These are phyloP conservation scores for Scaptomyza tumidula DNA, from an alignment of 2,888 invertebrate species.

Conservation along the genomic window DNA sequence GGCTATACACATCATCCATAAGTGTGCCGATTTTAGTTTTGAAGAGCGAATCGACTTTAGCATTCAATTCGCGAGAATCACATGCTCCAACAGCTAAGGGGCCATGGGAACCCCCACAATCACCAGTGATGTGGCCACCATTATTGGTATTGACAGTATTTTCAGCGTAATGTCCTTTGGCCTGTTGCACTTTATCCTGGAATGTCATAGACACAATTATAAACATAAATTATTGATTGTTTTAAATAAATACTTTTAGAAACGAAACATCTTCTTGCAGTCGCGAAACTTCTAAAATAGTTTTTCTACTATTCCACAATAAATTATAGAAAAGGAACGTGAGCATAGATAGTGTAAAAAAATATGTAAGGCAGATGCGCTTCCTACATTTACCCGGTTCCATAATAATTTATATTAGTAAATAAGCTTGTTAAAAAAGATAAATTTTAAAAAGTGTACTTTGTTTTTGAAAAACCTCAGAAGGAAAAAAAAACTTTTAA, in stretches of 20 bases:
- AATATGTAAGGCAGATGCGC: constrained; percentile 25
- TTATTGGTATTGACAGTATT: not conserved
- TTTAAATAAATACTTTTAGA: constrained; percentile 41
- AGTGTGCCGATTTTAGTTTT: constrained; percentile 65
- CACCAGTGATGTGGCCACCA: not conserved
- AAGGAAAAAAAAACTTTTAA: not conserved
- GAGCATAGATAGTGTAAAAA: constrained; percentile 47
- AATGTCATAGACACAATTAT: too few species aligned
- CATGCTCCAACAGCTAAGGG: constrained; percentile 15
- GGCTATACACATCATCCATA: constrained; percentile 70
- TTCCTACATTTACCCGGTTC: constrained; percentile 16
- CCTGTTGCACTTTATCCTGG: not conserved
- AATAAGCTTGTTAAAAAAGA: not conserved
- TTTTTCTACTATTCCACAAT: constrained; percentile 38
- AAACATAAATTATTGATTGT: too few species aligned
- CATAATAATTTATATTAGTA: constrained; percentile 30
- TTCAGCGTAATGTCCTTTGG: not conserved
- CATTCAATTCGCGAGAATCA: constrained; percentile 29
- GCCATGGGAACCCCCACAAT: too few species aligned
- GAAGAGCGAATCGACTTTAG: constrained; percentile 59
- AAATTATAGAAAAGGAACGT: constrained; percentile 46
- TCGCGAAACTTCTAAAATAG: constrained; percentile 4
- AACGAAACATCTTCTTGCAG: constrained; percentile 45
- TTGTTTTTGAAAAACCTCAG: constrained; percentile 6
- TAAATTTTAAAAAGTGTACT: constrained; percentile 9